phyloP scores from a whole-genome alignment of 1,140 invertebrate genomes.

The Hesperophylax magnus region DNA sequence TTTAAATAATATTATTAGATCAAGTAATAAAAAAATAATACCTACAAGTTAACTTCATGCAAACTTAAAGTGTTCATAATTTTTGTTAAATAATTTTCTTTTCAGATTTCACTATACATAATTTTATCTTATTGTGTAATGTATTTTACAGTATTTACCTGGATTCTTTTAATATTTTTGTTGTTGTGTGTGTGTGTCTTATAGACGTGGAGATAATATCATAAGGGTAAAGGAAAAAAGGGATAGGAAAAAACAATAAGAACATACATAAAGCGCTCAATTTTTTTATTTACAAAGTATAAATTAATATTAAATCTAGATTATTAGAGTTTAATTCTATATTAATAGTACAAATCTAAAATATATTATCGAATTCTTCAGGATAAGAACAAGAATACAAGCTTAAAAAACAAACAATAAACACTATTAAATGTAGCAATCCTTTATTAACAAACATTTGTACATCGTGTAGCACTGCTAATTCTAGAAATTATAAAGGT shows the following conservation, averaged over 20 bases:
- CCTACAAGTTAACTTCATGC: too few relatives aligned
- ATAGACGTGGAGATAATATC: background rate
- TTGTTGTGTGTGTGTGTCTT: background rate
- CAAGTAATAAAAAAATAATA: too few relatives aligned
- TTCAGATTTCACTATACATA: too few relatives aligned
- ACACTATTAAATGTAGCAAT: background rate
- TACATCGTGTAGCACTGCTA: too few relatives aligned
- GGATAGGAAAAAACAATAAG: slow-evolving; percentile 4
- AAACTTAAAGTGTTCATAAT: too few relatives aligned
- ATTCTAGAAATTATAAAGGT: too few relatives aligned
- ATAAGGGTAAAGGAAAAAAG: background rate
- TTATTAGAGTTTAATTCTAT: slow-evolving; percentile 9
- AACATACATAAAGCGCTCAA: slow-evolving; percentile 36
- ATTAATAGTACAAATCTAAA: background rate
- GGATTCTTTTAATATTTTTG: too few relatives aligned
- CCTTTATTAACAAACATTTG: slow-evolving; percentile 9
- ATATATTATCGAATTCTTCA: background rate
- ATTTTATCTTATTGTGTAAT: too few relatives aligned
- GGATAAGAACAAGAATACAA: background rate
- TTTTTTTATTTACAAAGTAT: slow-evolving; percentile 48
- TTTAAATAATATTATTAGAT: too few relatives aligned
- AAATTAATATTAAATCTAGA: slow-evolving; percentile 41
- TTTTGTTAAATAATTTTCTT: too few relatives aligned
- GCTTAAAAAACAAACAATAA: slow-evolving; percentile 6
- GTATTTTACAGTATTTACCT: too few relatives aligned